These are phyloP conservation scores for Chloebia gouldiae DNA, from an alignment of 2,113 vertebrate species.

Conservation along the genomic window DNA sequence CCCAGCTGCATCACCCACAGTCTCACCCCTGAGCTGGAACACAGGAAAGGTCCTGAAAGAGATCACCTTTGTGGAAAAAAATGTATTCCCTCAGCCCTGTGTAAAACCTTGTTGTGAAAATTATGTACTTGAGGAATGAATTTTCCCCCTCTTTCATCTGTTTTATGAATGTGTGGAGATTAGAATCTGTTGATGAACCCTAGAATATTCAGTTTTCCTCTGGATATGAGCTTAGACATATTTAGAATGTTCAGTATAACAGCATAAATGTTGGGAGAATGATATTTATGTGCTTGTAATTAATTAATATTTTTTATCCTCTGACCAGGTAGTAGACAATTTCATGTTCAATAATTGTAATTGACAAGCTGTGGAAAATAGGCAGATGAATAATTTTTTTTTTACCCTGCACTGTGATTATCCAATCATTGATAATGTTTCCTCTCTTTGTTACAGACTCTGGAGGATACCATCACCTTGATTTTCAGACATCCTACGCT, in stretches of 20 bases:
- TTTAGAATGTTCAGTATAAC: neutral
- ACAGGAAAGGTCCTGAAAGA: neutral
- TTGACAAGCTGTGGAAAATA: neutral
- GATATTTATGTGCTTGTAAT: neutral
- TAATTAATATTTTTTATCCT: neutral
- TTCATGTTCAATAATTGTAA: neutral
- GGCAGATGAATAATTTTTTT: neutral
- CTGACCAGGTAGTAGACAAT: neutral
- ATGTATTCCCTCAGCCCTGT: neutral
- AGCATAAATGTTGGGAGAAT: neutral
- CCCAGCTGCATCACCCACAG: neutral
- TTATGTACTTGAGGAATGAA: neutral
- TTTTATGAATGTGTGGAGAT: neutral
- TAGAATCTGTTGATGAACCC: neutral
- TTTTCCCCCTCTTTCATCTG: neutral
- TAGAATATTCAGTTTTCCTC: neutral
- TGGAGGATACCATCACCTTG: constrained; percentile 72
- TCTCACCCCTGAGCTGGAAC: neutral
- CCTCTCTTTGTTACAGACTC: constrained; percentile 69
- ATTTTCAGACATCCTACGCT: constrained; percentile 85
- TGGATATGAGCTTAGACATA: neutral
- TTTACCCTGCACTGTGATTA: neutral
- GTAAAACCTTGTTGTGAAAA: neutral
- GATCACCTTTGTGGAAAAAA: neutral
- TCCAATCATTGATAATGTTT: neutral